Conservation (phyloP, 2,888 invertebrate genomes). For the Lepidocyrtoides sp. region DNA sequence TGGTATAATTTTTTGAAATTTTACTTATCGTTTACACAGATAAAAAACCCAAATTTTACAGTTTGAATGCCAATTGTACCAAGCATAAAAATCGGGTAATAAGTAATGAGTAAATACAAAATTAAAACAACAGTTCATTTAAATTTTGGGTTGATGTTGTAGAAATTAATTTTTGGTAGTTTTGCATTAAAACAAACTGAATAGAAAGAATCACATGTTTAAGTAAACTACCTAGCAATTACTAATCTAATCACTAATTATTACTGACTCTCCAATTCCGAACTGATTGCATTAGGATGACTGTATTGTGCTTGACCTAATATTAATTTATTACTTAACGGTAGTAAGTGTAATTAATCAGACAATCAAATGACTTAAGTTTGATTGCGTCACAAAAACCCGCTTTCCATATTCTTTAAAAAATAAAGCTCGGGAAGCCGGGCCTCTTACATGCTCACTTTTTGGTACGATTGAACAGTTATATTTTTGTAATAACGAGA, state of each 20-base stretch:
- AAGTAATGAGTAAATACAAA: neutral
- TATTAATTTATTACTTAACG: constrained; percentile 51
- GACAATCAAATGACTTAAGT: constrained; percentile 79
- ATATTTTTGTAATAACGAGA: constrained; percentile 11
- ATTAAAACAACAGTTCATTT: constrained; percentile 17
- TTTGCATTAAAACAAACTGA: constrained; percentile 78
- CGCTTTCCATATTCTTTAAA: constrained; percentile 67
- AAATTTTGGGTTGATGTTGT: constrained; percentile 41
- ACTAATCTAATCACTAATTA: constrained; percentile 17
- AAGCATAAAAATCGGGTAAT: neutral
- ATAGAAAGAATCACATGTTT: constrained; percentile 80
- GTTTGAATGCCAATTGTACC: constrained; percentile 34
- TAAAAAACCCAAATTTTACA: constrained; percentile 19
- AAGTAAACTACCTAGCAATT: constrained; percentile 66
- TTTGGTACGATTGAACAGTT: constrained; percentile 64
- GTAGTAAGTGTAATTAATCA: constrained; percentile 66
- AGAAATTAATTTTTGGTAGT: constrained; percentile 34
- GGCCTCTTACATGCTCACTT: constrained; percentile 62
- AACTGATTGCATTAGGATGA: constrained; percentile 79
- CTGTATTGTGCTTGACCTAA: constrained; percentile 75
- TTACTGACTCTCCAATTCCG: constrained; percentile 73
- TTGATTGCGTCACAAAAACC: constrained; percentile 77
- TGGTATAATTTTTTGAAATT: constrained; percentile 11
- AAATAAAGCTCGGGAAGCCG: constrained; percentile 77
- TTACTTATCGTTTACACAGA: neutral